Percentiles rank a stretch among this genome's conserved stretches.
Conservation (phyloP, 2,797 vertebrate species). For the Psittacula derbiana region DNA sequence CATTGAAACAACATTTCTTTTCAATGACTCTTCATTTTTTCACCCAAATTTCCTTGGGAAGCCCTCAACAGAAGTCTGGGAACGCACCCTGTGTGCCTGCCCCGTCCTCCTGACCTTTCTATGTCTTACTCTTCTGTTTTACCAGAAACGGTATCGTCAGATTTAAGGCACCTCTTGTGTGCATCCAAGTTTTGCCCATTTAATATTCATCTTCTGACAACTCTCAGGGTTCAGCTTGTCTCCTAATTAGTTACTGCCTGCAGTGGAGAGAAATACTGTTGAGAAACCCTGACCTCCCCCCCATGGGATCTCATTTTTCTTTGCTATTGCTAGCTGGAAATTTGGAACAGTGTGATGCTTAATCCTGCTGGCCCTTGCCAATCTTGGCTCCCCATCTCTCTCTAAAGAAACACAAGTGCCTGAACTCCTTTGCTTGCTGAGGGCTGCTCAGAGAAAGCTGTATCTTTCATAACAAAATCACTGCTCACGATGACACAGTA, state of each 20-base stretch:
- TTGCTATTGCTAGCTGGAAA: not conserved
- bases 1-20: not conserved
- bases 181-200: not conserved
- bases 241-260: conserved; percentile 5
- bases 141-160: not conserved
- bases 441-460: not conserved
- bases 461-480: not conserved
- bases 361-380: not conserved
- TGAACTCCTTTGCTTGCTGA: not conserved
- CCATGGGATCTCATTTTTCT: conserved; percentile 11
- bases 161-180: not conserved
- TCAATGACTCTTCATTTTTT: not conserved
- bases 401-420: not conserved
- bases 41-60: not conserved
- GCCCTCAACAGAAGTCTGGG: not conserved
- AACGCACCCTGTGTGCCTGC: not conserved
- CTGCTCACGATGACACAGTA: not conserved
- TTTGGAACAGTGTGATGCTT: not conserved
- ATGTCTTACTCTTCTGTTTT: not conserved
- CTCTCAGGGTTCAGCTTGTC: not conserved
- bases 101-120: not conserved
- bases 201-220: not conserved
- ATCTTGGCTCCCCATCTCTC: not conserved
- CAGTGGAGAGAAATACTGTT: not conserved
- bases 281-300: not conserved